Evolutionary conservation across 2,888 invertebrate species (phyloP).

Genomic region (Nomada hirtipes): DNA sequence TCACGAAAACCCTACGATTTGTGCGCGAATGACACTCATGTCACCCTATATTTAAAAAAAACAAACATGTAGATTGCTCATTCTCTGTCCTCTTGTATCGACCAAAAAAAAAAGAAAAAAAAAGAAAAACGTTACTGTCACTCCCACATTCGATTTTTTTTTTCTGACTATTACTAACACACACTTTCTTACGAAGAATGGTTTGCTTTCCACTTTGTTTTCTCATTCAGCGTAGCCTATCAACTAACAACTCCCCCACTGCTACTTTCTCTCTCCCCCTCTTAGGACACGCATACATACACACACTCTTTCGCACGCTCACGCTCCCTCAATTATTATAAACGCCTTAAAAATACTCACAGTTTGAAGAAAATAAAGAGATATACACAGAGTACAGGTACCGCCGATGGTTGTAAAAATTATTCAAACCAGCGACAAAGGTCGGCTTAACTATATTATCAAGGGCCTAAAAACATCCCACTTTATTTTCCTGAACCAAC

Average conservation of each 20-base stretch:
- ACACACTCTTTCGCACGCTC: not conserved
- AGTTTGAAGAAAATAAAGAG: conserved; percentile 74
- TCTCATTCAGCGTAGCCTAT: conserved; percentile 34
- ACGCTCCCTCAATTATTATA: conserved; percentile 39
- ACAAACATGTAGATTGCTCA: conserved; percentile 56
- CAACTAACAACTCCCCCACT: conserved; percentile 35
- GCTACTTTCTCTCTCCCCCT: conserved; percentile 6
- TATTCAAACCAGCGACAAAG: conserved; percentile 72
- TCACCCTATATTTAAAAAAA: conserved; percentile 50
- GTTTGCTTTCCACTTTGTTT: not conserved
- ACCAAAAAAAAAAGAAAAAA: conserved; percentile 45
- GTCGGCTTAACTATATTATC: conserved; percentile 70
- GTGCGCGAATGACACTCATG: conserved; percentile 70
- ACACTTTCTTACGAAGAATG: conserved; percentile 59
- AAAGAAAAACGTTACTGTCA: conserved; percentile 55
- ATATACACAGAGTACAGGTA: conserved; percentile 79
- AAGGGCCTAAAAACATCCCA: conserved; percentile 68
- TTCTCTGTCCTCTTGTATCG: conserved; percentile 48
- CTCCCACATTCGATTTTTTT: conserved; percentile 55
- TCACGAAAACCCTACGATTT: conserved; percentile 53
- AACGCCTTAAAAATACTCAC: conserved; percentile 75
- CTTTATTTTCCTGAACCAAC: conserved; percentile 41
- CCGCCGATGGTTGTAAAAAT: conserved; percentile 71
- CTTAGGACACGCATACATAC: not conserved
- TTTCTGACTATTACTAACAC: conserved; percentile 57